Conservation (phyloP, 1,140 invertebrate species). For the Lordiphosa mommai region DNA sequence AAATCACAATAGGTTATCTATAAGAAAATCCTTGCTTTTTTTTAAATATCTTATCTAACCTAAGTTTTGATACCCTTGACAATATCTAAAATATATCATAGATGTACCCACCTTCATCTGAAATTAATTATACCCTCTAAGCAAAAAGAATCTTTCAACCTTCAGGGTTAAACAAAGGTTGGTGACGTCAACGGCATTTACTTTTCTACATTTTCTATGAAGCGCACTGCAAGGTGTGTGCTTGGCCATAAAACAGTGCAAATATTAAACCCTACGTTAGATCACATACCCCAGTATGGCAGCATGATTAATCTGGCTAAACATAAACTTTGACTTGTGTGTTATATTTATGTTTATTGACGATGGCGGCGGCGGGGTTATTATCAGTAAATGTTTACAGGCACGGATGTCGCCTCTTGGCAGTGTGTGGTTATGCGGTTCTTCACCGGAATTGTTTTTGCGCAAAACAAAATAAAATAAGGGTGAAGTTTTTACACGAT, state of each 20-base stretch:
- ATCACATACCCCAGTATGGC: not conserved
- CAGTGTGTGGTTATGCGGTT: slow-evolving; percentile 8
- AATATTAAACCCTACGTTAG: not conserved
- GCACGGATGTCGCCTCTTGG: slow-evolving; percentile 8
- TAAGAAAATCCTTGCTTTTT: too few species aligned
- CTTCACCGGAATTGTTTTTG: slow-evolving; percentile 6
- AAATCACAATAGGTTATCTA: too few species aligned
- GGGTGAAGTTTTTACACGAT: slow-evolving; percentile 7
- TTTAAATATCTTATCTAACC: too few species aligned
- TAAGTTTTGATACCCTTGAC: too few species aligned
- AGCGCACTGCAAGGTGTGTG: not conserved
- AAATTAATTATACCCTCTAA: too few species aligned
- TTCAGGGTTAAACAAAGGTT: too few species aligned
- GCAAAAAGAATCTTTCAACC: too few species aligned
- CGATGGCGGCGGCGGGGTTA: not conserved
- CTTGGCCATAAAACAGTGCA: not conserved
- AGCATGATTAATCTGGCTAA: slow-evolving; percentile 3
- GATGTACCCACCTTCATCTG: too few species aligned
- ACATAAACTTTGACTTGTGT: not conserved
- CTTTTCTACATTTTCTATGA: not conserved
- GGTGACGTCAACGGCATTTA: not conserved
- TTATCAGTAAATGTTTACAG: slow-evolving; percentile 1
- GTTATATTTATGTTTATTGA: not conserved
- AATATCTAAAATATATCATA: too few species aligned
- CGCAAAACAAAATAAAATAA: not conserved